Conservation (phyloP, 2,888 invertebrate species). For the Melipona beecheii region DNA sequence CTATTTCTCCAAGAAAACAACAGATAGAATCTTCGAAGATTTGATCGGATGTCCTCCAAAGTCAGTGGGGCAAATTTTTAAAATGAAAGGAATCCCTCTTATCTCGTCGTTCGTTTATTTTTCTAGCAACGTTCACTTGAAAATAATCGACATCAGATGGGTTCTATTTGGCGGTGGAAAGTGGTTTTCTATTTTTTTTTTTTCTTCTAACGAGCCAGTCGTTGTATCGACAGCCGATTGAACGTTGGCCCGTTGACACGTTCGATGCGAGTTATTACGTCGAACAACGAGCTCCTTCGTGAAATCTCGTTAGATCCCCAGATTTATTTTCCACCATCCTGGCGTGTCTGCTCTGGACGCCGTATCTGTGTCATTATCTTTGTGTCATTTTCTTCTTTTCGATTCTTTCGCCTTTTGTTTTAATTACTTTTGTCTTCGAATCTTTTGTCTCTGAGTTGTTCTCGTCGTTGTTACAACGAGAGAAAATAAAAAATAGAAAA, state of each 20-base stretch:
- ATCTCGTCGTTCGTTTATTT: too few species aligned
- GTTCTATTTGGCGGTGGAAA: conserved; percentile 25
- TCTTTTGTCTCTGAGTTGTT: too few species aligned
- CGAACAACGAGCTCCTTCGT: conserved; percentile 51
- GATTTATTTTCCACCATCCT: conserved; percentile 11
- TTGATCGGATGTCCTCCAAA: not conserved
- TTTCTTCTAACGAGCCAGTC: conserved; percentile 36
- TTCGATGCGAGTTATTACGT: conserved; percentile 63
- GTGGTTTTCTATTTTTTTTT: conserved; percentile 28
- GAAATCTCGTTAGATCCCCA: conserved; percentile 51
- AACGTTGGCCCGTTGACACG: conserved; percentile 53
- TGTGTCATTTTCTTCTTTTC: not conserved
- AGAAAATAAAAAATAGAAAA: too few species aligned
- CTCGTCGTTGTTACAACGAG: too few species aligned
- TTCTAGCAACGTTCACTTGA: not conserved
- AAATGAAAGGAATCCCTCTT: not conserved
- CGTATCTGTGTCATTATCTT: conserved; percentile 37
- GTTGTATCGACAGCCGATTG: conserved; percentile 60
- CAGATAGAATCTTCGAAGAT: too few species aligned
- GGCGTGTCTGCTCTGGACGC: conserved; percentile 50
- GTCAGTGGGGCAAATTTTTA: not conserved
- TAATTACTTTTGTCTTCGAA: too few species aligned
- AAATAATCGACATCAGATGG: not conserved
- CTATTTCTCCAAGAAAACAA: too few species aligned
- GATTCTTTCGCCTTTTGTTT: too few species aligned